Percentiles rank a stretch among this genome's conserved stretches.
Conservation (phyloP, 2,797 vertebrate genomes). For the Poecilia gillii region DNA sequence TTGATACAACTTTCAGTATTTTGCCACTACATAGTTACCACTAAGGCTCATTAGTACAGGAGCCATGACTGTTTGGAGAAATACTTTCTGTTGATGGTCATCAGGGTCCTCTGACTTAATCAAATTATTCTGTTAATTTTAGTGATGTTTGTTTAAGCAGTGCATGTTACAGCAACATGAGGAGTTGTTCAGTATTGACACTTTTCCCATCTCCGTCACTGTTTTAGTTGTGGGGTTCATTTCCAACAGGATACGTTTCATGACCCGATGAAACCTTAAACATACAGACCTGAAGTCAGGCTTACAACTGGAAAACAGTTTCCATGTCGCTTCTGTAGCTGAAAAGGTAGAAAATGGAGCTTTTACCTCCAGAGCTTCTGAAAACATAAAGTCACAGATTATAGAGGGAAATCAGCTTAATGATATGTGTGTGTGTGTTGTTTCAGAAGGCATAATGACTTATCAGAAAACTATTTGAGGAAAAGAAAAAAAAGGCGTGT, state of each 20-base stretch:
- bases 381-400: not conserved
- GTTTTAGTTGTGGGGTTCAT: not conserved
- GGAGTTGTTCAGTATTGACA: not conserved
- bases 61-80: not conserved
- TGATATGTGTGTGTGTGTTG: not conserved
- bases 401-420: not conserved
- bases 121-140: not conserved
- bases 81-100: slow-evolving; percentile 3
- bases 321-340: not conserved
- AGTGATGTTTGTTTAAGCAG: not conserved
- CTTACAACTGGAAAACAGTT: not conserved
- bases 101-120: slow-evolving; percentile 3
- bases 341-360: not conserved
- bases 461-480: not conserved
- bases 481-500: not conserved
- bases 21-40: not conserved
- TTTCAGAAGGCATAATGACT: not conserved
- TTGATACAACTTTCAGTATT: not conserved
- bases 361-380: not conserved
- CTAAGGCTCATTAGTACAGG: not conserved
- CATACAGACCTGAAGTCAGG: not conserved
- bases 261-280: not conserved
- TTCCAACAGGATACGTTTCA: not conserved
- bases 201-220: not conserved
- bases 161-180: not conserved